A percentile compares a stretch with the other conserved stretches of the same genome.
phyloP scores from a whole-genome alignment of 64 coral and sea anemone species.

The Montipora cactus region DNA sequence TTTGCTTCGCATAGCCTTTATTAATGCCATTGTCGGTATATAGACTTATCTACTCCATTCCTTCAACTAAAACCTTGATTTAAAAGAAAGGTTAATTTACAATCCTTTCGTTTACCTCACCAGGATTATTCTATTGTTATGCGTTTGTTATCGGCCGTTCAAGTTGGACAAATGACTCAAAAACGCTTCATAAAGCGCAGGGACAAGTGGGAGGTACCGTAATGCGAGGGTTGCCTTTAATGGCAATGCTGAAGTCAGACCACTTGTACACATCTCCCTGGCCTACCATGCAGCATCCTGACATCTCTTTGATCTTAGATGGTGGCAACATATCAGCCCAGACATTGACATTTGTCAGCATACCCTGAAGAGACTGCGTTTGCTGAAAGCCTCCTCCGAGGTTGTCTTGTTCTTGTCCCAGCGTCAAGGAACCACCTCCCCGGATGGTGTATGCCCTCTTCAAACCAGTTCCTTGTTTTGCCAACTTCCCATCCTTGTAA shows the following conservation, averaged over 20 bases:
- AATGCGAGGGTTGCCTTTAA: not conserved
- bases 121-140: too few species aligned
- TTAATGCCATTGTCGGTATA: not conserved
- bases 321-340: not conserved
- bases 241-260: not conserved
- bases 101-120: too few species aligned
- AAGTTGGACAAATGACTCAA: not conserved
- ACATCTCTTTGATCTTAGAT: not conserved
- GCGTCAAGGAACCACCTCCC: not conserved
- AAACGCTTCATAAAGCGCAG: not conserved
- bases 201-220: not conserved
- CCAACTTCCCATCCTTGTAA: slow-evolving; percentile 17
- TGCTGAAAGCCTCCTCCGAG: not conserved
- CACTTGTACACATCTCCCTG: not conserved
- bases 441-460: not conserved
- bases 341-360: not conserved
- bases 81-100: too few species aligned
- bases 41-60: not conserved
- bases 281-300: not conserved
- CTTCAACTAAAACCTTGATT: not conserved
- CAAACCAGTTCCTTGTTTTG: not conserved
- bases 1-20: not conserved
- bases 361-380: not conserved
- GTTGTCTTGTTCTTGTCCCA: not conserved
- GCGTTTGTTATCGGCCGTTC: too few species aligned